Evolutionary conservation across 1,140 invertebrate species (phyloP).

Genomic region (Drosophila pseudoobscura): DNA sequence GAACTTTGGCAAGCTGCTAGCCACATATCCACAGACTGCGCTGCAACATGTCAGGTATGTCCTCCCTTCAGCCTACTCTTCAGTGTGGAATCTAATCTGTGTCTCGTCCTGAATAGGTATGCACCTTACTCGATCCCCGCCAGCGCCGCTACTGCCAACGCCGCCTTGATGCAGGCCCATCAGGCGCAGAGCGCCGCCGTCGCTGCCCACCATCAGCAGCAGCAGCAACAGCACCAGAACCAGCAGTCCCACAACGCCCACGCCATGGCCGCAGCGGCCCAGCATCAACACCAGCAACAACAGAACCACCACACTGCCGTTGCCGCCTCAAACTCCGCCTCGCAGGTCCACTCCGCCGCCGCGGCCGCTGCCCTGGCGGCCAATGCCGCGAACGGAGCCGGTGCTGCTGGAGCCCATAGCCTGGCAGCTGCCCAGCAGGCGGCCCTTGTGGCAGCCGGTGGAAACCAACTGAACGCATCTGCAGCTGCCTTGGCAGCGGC

Average conservation of each 20-base stretch:
- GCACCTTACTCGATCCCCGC: slow-evolving; percentile 82
- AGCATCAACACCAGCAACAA: slow-evolving; percentile 58
- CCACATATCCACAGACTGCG: slow-evolving; percentile 85
- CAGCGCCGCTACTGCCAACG: slow-evolving; percentile 79
- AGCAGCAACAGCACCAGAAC: slow-evolving; percentile 65
- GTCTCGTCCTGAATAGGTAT: slow-evolving; percentile 56
- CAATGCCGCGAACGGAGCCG: slow-evolving; percentile 84
- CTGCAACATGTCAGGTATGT: slow-evolving; percentile 82
- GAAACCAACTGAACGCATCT: slow-evolving; percentile 83
- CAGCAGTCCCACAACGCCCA: slow-evolving; percentile 59
- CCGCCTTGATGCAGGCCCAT: slow-evolving; percentile 79
- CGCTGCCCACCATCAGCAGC: slow-evolving; percentile 82
- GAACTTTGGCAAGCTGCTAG: slow-evolving; percentile 89
- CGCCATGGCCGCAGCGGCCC: slow-evolving; percentile 74
- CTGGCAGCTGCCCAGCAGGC: slow-evolving; percentile 83
- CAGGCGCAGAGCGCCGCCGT: slow-evolving; percentile 82
- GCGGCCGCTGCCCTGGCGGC: slow-evolving; percentile 83
- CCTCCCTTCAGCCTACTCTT: not conserved
- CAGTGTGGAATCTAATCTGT: not conserved
- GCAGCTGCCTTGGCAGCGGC: slow-evolving; percentile 83
- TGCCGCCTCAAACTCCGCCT: slow-evolving; percentile 82
- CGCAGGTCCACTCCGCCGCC: slow-evolving; percentile 76
- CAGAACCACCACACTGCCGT: slow-evolving; percentile 61
- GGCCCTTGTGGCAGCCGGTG: slow-evolving; percentile 71
- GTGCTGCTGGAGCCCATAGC: slow-evolving; percentile 77